Conservation (phyloP, 2,888 invertebrate species). For the Noctua comes region DNA sequence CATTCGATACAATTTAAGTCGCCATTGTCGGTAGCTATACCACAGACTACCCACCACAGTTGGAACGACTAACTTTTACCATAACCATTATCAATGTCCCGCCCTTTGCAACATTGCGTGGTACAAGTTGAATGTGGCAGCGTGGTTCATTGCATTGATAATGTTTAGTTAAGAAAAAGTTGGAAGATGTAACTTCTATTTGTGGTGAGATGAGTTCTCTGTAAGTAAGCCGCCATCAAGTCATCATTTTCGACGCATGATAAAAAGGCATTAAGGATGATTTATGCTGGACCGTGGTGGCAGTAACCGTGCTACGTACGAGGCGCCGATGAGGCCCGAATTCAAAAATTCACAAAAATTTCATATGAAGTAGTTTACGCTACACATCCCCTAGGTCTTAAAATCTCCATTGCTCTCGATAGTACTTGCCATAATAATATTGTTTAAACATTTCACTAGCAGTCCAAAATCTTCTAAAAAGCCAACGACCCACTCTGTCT, state of each 20-base stretch:
- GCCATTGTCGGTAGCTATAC: conserved; percentile 63
- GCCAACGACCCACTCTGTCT: neutral
- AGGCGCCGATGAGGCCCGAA: neutral
- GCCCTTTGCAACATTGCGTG: conserved; percentile 78
- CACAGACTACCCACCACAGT: conserved; percentile 77
- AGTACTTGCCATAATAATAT: neutral
- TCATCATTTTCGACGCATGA: neutral
- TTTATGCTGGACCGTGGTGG: neutral
- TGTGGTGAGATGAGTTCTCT: neutral
- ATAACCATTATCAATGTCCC: conserved; percentile 88
- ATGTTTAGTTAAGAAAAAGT: neutral
- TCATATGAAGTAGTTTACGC: neutral
- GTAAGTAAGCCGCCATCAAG: neutral
- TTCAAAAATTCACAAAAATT: neutral
- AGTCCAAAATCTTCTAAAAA: neutral
- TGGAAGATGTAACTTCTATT: neutral
- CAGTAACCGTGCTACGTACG: neutral
- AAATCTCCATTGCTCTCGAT: neutral
- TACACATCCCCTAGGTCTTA: neutral
- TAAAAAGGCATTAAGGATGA: neutral
- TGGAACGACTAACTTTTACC: conserved; percentile 84
- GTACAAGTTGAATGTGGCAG: conserved; percentile 67
- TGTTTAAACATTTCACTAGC: neutral
- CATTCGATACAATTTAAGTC: conserved; percentile 73
- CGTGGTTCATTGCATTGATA: conserved; percentile 35